A percentile compares a stretch with the other conserved stretches of the same genome.
Conservation (phyloP, 2,888 invertebrate species). For the Amblyjoppa fuscipennis region DNA sequence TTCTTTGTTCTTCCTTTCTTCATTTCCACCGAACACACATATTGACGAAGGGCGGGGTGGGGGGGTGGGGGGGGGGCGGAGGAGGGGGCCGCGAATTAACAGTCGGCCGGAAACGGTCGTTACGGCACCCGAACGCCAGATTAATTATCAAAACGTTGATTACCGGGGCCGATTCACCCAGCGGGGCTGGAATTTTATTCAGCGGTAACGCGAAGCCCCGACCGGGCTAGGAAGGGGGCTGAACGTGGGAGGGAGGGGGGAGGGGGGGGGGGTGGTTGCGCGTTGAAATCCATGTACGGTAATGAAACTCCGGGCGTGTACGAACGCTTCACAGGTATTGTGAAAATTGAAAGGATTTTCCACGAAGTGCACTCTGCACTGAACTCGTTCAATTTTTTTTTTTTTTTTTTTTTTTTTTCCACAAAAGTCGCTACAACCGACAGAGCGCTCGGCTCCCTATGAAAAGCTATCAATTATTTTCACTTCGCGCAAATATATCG, state of each 20-base stretch:
- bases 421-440: constrained; percentile 35
- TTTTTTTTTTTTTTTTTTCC: no score
- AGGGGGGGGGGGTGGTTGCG: constrained; percentile 1
- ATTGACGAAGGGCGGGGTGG: constrained; percentile 28
- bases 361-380: constrained; percentile 59
- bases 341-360: constrained; percentile 67
- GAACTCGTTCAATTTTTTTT: constrained; percentile 30
- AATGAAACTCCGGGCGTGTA: constrained; percentile 60
- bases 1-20: constrained; percentile 42
- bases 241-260: neutral
- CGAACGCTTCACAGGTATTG: constrained; percentile 51
- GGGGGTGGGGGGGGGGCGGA: no score
- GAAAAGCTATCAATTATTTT: constrained; percentile 52
- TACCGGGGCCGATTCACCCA: constrained; percentile 41
- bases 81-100: constrained; percentile 44
- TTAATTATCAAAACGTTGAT: constrained; percentile 68
- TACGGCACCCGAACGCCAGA: constrained; percentile 61
- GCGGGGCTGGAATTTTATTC: constrained; percentile 33
- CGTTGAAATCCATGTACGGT: constrained; percentile 43
- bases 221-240: neutral
- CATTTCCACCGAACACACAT: constrained; percentile 45
- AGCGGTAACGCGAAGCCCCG: constrained; percentile 22
- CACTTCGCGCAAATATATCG: constrained; percentile 45
- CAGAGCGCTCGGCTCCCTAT: neutral
- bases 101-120: constrained; percentile 61